phyloP scores from a whole-genome alignment of 2,113 vertebrate species.

The Phyllostomus hastatus region DNA sequence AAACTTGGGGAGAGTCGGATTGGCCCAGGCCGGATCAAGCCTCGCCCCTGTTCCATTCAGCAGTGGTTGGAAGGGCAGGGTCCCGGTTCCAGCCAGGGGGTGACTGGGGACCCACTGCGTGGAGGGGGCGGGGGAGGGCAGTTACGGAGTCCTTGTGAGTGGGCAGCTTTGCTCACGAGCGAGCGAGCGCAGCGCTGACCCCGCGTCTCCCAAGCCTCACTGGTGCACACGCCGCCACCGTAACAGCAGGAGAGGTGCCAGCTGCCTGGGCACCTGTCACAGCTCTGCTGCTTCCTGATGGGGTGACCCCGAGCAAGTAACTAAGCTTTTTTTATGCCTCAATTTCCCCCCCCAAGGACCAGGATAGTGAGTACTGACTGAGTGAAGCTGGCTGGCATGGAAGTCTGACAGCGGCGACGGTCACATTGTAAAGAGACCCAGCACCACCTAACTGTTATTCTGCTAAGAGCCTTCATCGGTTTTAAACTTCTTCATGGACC shows the following conservation, averaged over 20 bases:
- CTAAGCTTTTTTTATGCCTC: background rate
- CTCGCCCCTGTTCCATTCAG: background rate
- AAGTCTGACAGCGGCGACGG: background rate
- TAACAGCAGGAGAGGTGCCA: too few relatives aligned
- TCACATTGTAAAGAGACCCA: background rate
- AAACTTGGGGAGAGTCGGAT: background rate
- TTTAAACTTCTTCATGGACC: background rate
- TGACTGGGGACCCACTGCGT: background rate
- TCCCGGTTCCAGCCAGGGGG: background rate
- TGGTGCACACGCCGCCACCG: fast-evolving
- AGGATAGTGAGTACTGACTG: too few relatives aligned
- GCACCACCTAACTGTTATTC: background rate
- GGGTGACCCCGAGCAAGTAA: background rate
- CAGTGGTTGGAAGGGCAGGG: background rate
- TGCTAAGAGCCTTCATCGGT: background rate
- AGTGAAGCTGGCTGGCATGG: background rate
- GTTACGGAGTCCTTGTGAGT: background rate
- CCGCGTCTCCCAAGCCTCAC: background rate
- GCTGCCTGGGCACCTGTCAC: too few relatives aligned
- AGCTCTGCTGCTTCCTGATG: background rate
- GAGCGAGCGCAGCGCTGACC: fast-evolving
- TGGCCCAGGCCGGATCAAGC: background rate
- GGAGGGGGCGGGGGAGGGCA: background rate
- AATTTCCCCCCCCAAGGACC: background rate
- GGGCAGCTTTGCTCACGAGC: background rate